These are phyloP conservation scores for Macrotrachela quadricornifera DNA, from an alignment of 1,140 invertebrate genomes.

Conservation along the genomic window DNA sequence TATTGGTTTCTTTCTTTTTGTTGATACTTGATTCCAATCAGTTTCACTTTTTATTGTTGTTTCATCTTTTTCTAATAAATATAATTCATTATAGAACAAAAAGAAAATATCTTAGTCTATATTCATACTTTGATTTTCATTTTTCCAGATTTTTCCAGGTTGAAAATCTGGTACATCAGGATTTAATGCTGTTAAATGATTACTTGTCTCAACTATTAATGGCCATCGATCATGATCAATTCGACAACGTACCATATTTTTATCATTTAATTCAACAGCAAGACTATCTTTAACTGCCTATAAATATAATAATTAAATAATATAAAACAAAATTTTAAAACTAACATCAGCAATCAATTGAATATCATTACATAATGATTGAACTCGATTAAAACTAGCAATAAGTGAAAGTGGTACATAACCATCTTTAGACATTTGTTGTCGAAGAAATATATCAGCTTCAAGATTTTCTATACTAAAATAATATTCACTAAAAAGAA, in stretches of 20 bases:
- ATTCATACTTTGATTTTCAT: no score
- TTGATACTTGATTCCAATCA: not conserved
- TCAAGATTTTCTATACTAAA: slow-evolving; percentile 89
- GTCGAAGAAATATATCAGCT: slow-evolving; percentile 78
- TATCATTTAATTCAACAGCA: slow-evolving; percentile 50
- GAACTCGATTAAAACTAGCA: slow-evolving; percentile 78
- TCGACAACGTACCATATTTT: slow-evolving; percentile 55
- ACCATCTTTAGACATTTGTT: slow-evolving; percentile 83
- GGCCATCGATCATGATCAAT: slow-evolving; percentile 65
- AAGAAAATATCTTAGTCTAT: no score
- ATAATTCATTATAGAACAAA: no score
- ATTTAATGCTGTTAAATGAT: not conserved
- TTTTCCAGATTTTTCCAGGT: not conserved
- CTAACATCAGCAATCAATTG: slow-evolving; percentile 40
- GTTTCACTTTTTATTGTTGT: not conserved
- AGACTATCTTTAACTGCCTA: slow-evolving; percentile 50
- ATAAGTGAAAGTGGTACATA: slow-evolving; percentile 76
- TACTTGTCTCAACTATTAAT: not conserved
- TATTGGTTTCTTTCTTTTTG: not conserved
- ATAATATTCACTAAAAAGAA: slow-evolving; percentile 75
- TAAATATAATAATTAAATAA: not conserved
- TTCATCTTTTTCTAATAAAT: no score
- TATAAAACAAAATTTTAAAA: not conserved
- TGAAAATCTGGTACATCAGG: not conserved
- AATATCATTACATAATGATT: slow-evolving; percentile 61